Evolutionary conservation across 2,113 vertebrate genomes (phyloP), one percentile per base, ranked within the genome.

Genomic region (Ibidorhyncha struthersii): DNA sequence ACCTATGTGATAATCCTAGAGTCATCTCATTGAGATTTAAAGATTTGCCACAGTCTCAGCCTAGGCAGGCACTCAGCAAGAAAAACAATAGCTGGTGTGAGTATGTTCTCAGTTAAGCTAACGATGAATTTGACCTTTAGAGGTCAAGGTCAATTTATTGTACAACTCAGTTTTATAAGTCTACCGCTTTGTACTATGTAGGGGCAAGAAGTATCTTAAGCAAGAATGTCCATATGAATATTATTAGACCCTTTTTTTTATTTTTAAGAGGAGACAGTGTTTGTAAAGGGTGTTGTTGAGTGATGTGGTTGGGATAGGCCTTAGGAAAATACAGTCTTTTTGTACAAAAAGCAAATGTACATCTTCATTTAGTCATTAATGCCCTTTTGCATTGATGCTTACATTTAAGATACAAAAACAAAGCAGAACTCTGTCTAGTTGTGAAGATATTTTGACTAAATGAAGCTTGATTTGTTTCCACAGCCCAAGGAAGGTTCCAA

Each of bases 141-240:
- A 86, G 69, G 72, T 95, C 94, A 95, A 96, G 86, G 96, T 97
- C 94, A 97, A 96, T 93, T 89, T 94, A 91, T 82, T 65, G 53
- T 91, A 93, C 69, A 85, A 67, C 70, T 90, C 82, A 63, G 47
- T 62, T 97, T 97, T 80, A 27, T 40, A 96, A 85, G 70, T 91
- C 58, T 82, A 14, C 84, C 13, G 27, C 45, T 95, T 96, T 94
- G 72, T 92, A 88, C 59, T 96, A 82, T 43, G 82, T 72, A 79
- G 59, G 63, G 47, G 26, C 53, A 97, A 94, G 47, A 55, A 77
- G 38, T 36, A 70, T 91, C 82, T 92, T 67, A 86, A 93, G 91
- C 21, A 63, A 63, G 49, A 94, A 12, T 53, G 62, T 89, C 78
- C n/a, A 43, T 88, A 94, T 72, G 77, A 70, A 45, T 96, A 93